phyloP scores from a whole-genome alignment of 2,797 vertebrate genomes.

The Poecilia wingei region DNA sequence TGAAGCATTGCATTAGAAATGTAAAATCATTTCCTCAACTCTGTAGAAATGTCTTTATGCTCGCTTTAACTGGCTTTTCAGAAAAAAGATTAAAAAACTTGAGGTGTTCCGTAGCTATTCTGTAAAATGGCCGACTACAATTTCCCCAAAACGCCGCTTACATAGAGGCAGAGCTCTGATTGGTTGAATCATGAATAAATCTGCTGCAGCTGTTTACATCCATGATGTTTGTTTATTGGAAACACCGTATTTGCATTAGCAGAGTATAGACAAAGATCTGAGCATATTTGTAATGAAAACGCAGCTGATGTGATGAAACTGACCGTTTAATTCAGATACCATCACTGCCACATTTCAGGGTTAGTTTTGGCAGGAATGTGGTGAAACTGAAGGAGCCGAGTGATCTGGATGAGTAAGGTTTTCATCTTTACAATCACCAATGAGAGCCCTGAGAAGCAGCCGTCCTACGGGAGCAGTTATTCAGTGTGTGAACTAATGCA shows the following conservation, averaged over 20 bases:
- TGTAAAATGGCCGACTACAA: too few species aligned
- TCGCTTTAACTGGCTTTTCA: not conserved
- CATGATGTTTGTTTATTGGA: too few species aligned
- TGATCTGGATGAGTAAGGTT: not conserved
- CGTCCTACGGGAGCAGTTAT: not conserved
- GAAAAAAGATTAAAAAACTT: too few species aligned
- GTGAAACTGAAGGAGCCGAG: not conserved
- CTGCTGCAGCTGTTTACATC: too few species aligned
- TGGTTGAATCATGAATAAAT: too few species aligned
- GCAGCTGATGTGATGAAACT: not conserved
- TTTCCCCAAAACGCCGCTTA: not conserved
- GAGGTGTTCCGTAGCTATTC: too few species aligned
- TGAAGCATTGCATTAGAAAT: not conserved
- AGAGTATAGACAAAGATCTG: too few species aligned
- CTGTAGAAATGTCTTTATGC: not conserved
- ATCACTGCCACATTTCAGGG: not conserved
- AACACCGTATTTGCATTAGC: too few species aligned
- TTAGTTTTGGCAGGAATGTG: not conserved
- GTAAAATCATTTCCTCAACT: not conserved
- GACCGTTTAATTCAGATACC: not conserved
- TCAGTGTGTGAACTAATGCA: slow-evolving; percentile 3
- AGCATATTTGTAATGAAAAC: too few species aligned
- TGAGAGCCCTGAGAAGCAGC: not conserved
- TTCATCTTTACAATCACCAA: not conserved
- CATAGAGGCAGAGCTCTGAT: too few species aligned